These are phyloP conservation scores for Catocala sponsa DNA, from an alignment of 2,888 invertebrate genomes.

Conservation along the genomic window DNA sequence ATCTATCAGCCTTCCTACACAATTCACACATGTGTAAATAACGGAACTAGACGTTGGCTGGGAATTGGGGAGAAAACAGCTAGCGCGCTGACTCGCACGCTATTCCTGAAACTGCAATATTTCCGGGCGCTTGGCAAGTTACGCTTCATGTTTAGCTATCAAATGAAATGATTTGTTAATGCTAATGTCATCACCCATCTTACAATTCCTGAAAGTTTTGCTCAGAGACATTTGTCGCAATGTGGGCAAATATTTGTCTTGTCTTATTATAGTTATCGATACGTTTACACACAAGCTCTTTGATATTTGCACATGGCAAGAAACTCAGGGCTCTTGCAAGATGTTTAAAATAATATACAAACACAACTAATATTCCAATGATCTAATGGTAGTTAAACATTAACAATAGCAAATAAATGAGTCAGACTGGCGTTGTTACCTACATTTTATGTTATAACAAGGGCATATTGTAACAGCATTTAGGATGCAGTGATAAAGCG, in stretches of 20 bases:
- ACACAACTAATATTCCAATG: constrained; percentile 37
- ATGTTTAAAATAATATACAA: constrained; percentile 45
- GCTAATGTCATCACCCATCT: constrained; percentile 34
- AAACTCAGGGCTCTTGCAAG: constrained; percentile 39
- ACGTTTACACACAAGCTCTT: constrained; percentile 55
- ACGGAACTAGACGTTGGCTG: constrained; percentile 16
- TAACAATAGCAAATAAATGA: constrained; percentile 30
- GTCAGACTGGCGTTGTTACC: background rate
- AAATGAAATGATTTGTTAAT: constrained; percentile 40
- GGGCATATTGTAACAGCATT: background rate
- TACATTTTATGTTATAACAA: background rate
- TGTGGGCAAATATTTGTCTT: constrained; percentile 64
- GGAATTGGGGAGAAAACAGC: constrained; percentile 24
- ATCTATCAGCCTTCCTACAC: constrained; percentile 37
- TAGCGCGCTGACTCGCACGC: constrained; percentile 10
- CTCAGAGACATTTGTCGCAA: constrained; percentile 56
- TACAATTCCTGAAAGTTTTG: constrained; percentile 37
- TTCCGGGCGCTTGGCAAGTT: constrained; percentile 29
- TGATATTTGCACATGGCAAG: constrained; percentile 55
- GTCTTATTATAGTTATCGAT: constrained; percentile 48
- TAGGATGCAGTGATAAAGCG: constrained; percentile 9
- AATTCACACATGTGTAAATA: constrained; percentile 37
- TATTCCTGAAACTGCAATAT: constrained; percentile 36
- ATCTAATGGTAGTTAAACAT: constrained; percentile 45
- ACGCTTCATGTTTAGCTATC: constrained; percentile 16